Conservation (phyloP, 1,140 invertebrate genomes). For the Dryas iulia region DNA sequence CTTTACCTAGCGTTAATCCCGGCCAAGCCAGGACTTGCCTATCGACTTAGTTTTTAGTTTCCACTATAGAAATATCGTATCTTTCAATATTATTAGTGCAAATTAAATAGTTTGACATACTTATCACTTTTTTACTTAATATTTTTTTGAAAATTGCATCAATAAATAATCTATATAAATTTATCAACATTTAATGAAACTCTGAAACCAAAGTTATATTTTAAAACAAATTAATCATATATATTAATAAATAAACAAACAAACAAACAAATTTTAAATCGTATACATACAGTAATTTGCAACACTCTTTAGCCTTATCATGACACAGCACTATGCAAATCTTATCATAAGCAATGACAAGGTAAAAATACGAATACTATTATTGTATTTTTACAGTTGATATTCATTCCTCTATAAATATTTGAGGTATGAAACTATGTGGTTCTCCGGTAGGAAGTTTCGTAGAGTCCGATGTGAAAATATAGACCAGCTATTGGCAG, state of each 20-base stretch:
- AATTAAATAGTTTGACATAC: no score
- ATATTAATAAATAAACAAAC: background rate
- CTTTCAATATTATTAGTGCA: no score
- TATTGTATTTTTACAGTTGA: conserved; percentile 20
- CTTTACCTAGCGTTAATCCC: no score
- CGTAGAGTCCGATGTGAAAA: conserved; percentile 49
- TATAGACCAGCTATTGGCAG: conserved; percentile 47
- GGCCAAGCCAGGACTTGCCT: no score
- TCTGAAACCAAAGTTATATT: no score
- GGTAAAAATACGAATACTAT: conserved; percentile 32
- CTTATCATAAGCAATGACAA: conserved; percentile 34
- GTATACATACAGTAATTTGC: background rate
- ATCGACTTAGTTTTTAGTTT: no score
- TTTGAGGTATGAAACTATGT: conserved; percentile 36
- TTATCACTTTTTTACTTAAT: no score
- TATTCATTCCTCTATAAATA: conserved; percentile 3
- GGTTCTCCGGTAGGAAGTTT: conserved; percentile 55
- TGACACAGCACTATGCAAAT: conserved; percentile 33
- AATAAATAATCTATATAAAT: no score
- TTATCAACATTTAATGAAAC: no score
- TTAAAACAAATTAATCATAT: no score
- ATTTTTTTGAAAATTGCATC: no score
- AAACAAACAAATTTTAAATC: background rate
- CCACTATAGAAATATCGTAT: no score
- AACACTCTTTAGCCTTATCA: conserved; percentile 4